phyloP scores from a whole-genome alignment of 2,888 invertebrate species.

The Drosophila ustulata region DNA sequence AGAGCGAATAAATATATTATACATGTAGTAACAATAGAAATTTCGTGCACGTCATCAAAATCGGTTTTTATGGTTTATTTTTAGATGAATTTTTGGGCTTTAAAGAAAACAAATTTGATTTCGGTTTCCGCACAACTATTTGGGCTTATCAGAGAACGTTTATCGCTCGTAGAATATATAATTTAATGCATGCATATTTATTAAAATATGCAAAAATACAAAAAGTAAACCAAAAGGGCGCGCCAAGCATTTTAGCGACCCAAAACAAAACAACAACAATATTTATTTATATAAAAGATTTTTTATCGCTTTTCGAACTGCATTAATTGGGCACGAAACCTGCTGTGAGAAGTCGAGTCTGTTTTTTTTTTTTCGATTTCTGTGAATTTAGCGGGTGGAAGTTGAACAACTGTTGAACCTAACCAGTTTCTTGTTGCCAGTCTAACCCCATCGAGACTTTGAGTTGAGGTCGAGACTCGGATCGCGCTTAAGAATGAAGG shows the following conservation, averaged over 20 bases:
- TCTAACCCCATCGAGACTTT: conserved; percentile 31
- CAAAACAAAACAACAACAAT: conserved; percentile 22
- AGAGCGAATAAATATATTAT: conserved; percentile 14
- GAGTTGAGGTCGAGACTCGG: conserved; percentile 30
- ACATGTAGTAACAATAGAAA: conserved; percentile 23
- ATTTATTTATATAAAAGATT: conserved; percentile 12
- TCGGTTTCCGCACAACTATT: conserved; percentile 6
- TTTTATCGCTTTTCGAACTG: conserved; percentile 48
- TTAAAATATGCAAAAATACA: conserved; percentile 64
- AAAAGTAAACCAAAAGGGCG: conserved; percentile 55
- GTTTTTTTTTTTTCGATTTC: conserved; percentile 26
- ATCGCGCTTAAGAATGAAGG: conserved; percentile 13
- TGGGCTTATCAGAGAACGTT: conserved; percentile 51
- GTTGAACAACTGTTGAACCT: conserved; percentile 14
- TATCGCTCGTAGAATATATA: conserved; percentile 62
- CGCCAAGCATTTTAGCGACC: conserved; percentile 48
- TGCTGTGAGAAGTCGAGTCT: conserved; percentile 48
- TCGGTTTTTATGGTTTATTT: conserved; percentile 37
- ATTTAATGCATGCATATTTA: conserved; percentile 48
- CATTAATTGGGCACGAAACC: conserved; percentile 75
- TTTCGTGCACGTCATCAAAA: conserved; percentile 41
- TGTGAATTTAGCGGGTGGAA: conserved; percentile 67
- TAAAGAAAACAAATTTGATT: conserved; percentile 17
- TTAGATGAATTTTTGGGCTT: conserved; percentile 35
- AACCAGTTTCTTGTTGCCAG: conserved; percentile 41